A percentile compares a stretch with the other conserved stretches of the same genome.
phyloP scores from a whole-genome alignment of 2,888 invertebrate species.

The Trissolcus japonicus region DNA sequence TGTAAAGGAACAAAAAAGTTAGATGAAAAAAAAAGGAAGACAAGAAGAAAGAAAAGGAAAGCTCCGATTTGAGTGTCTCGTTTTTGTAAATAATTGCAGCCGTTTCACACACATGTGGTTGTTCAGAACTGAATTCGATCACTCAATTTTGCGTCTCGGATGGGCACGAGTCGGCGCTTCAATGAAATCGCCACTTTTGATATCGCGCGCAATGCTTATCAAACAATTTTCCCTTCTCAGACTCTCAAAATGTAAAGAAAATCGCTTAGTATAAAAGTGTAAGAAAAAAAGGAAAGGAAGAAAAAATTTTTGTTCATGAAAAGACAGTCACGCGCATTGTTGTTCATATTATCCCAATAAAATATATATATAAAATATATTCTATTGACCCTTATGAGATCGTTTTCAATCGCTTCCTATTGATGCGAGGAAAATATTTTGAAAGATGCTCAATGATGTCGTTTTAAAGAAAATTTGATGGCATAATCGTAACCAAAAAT shows the following conservation, averaged over 20 bases:
- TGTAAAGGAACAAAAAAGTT: background rate
- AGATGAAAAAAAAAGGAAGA: constrained; percentile 1
- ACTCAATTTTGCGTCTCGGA: background rate
- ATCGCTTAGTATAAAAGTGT: constrained; percentile 46
- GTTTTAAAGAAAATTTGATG: constrained; percentile 51
- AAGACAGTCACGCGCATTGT: constrained; percentile 46
- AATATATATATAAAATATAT: constrained; percentile 32
- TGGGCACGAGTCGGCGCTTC: constrained; percentile 45
- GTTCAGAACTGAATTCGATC: constrained; percentile 35
- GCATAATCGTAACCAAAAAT: constrained; percentile 22
- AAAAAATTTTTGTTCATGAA: constrained; percentile 43
- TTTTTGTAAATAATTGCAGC: constrained; percentile 42
- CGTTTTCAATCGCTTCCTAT: constrained; percentile 48
- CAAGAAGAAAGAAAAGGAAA: background rate
- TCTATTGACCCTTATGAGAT: constrained; percentile 44
- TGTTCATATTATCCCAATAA: constrained; percentile 47
- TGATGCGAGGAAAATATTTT: constrained; percentile 49
- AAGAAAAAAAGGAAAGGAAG: constrained; percentile 17
- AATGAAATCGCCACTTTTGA: constrained; percentile 41
- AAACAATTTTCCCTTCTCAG: constrained; percentile 37
- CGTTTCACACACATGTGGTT: constrained; percentile 22
- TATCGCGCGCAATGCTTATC: constrained; percentile 50
- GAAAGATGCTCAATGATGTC: constrained; percentile 58
- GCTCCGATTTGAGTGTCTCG: constrained; percentile 16
- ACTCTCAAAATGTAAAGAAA: constrained; percentile 46